Base-by-base conservation (phyloP, 2,797 vertebrate species). In the Pagetopsis macropterus region DNA sequence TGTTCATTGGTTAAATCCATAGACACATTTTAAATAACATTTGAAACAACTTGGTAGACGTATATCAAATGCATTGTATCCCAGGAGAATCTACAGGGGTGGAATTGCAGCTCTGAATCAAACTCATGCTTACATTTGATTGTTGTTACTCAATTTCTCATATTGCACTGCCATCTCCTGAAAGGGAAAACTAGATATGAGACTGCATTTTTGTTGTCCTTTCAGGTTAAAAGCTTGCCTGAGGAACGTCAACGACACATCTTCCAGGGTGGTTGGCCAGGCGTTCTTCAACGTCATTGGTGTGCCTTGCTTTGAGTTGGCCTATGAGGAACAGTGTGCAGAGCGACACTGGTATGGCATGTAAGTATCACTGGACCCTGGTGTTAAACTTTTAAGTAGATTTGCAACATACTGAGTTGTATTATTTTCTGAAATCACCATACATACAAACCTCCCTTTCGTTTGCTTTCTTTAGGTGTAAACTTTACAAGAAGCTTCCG, bases 271-370 rank as follows among this genome's bases (percentile, higher is more conserved):
- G 11, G 95, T 96, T 45, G 96, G 96, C 46, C 95, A 98, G 75
- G 94, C 96, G 0, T 98, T 97, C 92, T 97, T 97, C 87, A 98
- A 97, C 9, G 94, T 98, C 74, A 96, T 98, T 14, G 93, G 94
- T 57, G 95, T 93, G 58, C 97, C 97, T 12, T 99, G 97, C 90
- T 98, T 97, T 46, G 95, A 96, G 41, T 88, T 98, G 2, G 59
- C 59, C 56, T 96, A 94, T 66, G 94, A 95, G 79, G 95, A 97
- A 17, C 95, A 95, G 75, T 97, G 96, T 27, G 93, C 94, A 58
- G 96, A 99, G 77, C 92, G 94, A 0, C 94, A 95, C 79, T 97
- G 97, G 95, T 98, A 98, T 0, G 93, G 97, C 60, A 87, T 96
- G 98, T 99, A 92, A 98, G 98, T 95, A 93, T 84, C 58, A 37